Conservation (phyloP, 2,113 vertebrate genomes). For the Cephalopterus ornatus region DNA sequence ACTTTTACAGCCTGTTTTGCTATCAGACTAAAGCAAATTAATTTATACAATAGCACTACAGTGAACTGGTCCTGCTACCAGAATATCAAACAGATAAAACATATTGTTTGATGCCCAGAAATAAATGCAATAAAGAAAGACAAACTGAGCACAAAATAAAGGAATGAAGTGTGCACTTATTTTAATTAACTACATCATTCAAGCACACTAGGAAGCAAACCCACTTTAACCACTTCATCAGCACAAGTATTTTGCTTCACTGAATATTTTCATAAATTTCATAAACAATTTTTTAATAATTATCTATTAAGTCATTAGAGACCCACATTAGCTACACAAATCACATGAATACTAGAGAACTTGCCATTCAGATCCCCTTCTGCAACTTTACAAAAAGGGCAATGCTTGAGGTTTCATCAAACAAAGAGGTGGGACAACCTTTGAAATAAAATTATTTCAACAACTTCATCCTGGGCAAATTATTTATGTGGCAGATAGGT, state of each 20-base stretch:
- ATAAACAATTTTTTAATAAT: not conserved
- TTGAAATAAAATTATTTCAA: not conserved
- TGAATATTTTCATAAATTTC: not conserved
- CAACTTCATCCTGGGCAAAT: accelerated
- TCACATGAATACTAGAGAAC: not conserved
- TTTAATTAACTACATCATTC: not conserved
- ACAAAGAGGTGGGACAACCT: not conserved
- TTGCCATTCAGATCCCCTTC: not conserved
- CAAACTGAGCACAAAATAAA: not conserved
- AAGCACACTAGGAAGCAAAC: not conserved
- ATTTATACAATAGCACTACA: not conserved
- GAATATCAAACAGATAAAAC: not conserved
- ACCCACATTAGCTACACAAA: not conserved
- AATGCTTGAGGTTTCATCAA: not conserved
- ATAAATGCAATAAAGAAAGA: not conserved
- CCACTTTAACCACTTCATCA: not conserved
- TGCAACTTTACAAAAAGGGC: not conserved
- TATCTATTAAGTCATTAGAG: not conserved
- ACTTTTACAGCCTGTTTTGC: not conserved
- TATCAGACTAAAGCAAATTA: not conserved
- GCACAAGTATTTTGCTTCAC: not conserved
- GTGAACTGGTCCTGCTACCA: not conserved
- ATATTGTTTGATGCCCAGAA: not conserved
- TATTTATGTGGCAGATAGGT: not conserved
- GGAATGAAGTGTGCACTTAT: not conserved